Base-by-base conservation (phyloP, 2,888 invertebrate genomes). In the Drosophila merina region DNA sequence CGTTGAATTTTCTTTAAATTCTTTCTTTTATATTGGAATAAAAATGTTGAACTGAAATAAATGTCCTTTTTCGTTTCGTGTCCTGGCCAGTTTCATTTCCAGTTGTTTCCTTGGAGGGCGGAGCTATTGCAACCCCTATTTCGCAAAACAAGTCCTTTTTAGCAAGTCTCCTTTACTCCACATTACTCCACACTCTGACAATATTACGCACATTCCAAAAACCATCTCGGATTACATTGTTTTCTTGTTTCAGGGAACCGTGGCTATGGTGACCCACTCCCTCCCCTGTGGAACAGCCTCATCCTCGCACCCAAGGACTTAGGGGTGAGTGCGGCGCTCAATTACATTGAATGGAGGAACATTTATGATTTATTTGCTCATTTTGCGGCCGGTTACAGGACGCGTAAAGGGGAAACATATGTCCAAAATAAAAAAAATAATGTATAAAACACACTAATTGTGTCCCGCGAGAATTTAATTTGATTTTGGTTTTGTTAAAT, bases 281-380 rank as follows among this genome's bases (percentile, higher is more conserved):
- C 57, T 20, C 51, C 47, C 57, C 25, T 9, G 6, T 10, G 8
- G 47, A 14, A 31, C 4, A 8, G 10, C 38, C 42, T 10, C 33
- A 4, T 25, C 33, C 45, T 55, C 42, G 48, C 49, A 14, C 40
- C 14, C 40, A 20, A 9, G 40, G 40, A 56, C 31, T 63, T 52
- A 56, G 31, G 59, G 44, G 36, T 30, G 14, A 52, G 62, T 70
- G 62, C 52, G 38, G 20, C 69, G 78, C 82, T 78, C 82, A 83
- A 84, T 83, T 82, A 79, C 75, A 72, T 57, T 74, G 67, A 75
- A 76, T 77, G 81, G 69, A 81, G 81, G 71, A 81, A 77, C 83
- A 81, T 83, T 83, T 84, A 83, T 85, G 81, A 85, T 85, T 85
- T 85, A 84, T 83, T 82, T 83, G 83, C 86, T 86, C 85, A 82